Evolutionary conservation across 2,113 vertebrate species (phyloP).

Genomic region (Myrmecophaga tridactyla): DNA sequence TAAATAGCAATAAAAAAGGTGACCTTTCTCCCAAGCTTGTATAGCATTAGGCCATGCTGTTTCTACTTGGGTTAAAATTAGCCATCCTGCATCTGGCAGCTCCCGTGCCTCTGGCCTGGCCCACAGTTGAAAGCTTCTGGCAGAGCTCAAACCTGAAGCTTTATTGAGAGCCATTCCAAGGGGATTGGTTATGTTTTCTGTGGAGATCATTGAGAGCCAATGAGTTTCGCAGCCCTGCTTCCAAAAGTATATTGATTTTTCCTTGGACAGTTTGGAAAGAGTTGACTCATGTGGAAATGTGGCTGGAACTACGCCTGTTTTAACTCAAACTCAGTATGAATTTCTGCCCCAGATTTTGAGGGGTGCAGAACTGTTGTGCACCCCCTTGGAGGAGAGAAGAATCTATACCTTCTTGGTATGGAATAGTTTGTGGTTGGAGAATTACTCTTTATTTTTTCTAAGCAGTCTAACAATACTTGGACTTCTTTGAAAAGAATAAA

Average conservation of each 20-base stretch:
- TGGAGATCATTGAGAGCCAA: not conserved
- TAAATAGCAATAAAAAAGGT: not conserved
- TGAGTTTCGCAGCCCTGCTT: not conserved
- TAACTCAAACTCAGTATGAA: not conserved
- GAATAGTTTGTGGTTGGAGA: not conserved
- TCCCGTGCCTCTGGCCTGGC: not conserved
- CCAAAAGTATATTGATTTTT: not conserved
- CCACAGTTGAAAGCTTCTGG: not conserved
- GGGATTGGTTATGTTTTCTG: not conserved
- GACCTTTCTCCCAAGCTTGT: not conserved
- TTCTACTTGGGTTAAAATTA: not conserved
- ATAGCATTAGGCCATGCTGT: not conserved
- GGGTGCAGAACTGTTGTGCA: not conserved
- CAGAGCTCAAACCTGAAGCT: not conserved
- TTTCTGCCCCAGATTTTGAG: not conserved
- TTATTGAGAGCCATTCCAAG: not conserved
- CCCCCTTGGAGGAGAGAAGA: not conserved
- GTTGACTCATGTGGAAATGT: constrained; percentile 16
- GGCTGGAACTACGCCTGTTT: not conserved
- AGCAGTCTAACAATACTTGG: not conserved
- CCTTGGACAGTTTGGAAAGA: not conserved
- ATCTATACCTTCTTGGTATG: not conserved
- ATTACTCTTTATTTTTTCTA: not conserved
- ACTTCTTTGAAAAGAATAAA: not conserved
- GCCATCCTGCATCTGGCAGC: not conserved